These are phyloP conservation scores for Alaudala cheleensis DNA, from an alignment of 2,113 vertebrate genomes.

Conservation along the genomic window DNA sequence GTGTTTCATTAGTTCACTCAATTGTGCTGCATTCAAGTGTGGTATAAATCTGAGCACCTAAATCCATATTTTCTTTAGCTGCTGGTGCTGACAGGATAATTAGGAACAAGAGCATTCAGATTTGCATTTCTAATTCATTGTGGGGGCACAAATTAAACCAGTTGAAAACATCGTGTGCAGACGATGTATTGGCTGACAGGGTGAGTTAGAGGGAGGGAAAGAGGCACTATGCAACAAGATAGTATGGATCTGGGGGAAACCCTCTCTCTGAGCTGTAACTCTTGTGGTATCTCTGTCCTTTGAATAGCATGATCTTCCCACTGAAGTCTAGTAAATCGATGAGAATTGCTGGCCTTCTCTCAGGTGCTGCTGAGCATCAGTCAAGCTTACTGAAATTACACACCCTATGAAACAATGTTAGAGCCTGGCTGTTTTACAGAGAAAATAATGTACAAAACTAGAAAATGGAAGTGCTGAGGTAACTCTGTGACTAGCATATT, in stretches of 20 bases:
- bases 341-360: constrained; percentile 17
- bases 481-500: background rate
- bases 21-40: background rate
- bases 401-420: constrained; percentile 37
- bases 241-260: background rate
- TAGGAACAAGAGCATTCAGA: background rate
- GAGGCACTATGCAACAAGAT: background rate
- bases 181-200: background rate
- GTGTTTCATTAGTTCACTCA: background rate
- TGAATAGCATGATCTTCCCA: constrained; percentile 47
- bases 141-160: background rate
- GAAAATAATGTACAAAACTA: constrained; percentile 24
- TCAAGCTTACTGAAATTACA: constrained; percentile 35
- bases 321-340: constrained; percentile 50
- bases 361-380: constrained; percentile 41
- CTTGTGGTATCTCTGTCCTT: constrained; percentile 44
- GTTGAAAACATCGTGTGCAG: background rate
- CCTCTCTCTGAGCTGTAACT: constrained; percentile 43
- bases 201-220: background rate
- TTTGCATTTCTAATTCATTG: constrained; percentile 19
- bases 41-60: background rate
- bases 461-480: constrained; percentile 54
- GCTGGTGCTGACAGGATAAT: constrained; percentile 32
- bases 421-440: constrained; percentile 39
- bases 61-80: constrained; percentile 13